Percentiles rank a stretch among this genome's conserved stretches.
These are phyloP conservation scores for Aulostomus chinensis DNA, from an alignment of 2,797 vertebrate species.

Conservation along the genomic window DNA sequence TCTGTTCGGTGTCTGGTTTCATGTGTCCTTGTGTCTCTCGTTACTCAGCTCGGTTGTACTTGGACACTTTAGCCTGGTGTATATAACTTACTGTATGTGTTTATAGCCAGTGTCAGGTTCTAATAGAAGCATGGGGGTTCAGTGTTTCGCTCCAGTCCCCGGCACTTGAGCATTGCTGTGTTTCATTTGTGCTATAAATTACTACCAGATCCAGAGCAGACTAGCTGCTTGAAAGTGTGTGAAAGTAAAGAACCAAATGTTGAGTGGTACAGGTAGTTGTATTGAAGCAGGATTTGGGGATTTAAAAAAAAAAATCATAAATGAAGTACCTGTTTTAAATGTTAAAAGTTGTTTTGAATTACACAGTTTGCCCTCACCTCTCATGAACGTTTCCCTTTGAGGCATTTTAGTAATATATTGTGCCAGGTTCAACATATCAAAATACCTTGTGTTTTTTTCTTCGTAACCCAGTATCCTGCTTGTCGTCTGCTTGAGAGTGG, in stretches of 20 bases:
- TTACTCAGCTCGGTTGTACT: conserved; percentile 59
- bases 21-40: conserved; percentile 65
- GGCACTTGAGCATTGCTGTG: neutral
- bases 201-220: conserved; percentile 9
- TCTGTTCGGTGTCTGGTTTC: conserved; percentile 69
- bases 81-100: conserved; percentile 44
- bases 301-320: neutral
- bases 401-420: too few relatives aligned
- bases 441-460: conserved; percentile 1
- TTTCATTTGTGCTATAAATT: conserved; percentile 12
- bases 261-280: conserved; percentile 8
- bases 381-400: neutral
- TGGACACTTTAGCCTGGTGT: conserved; percentile 45
- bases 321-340: neutral
- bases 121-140: neutral
- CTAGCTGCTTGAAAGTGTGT: conserved; percentile 9
- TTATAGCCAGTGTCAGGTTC: conserved; percentile 32
- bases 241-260: too few relatives aligned
- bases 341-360: neutral
- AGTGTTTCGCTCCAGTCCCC: conserved; percentile 1
- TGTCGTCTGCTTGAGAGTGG: conserved; percentile 67
- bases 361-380: neutral
- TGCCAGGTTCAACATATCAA: too few relatives aligned
- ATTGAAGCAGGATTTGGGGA: conserved; percentile 7
- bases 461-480: conserved; percentile 44